Conservation (phyloP, 2,797 vertebrate genomes). For the Mus minutoides region DNA sequence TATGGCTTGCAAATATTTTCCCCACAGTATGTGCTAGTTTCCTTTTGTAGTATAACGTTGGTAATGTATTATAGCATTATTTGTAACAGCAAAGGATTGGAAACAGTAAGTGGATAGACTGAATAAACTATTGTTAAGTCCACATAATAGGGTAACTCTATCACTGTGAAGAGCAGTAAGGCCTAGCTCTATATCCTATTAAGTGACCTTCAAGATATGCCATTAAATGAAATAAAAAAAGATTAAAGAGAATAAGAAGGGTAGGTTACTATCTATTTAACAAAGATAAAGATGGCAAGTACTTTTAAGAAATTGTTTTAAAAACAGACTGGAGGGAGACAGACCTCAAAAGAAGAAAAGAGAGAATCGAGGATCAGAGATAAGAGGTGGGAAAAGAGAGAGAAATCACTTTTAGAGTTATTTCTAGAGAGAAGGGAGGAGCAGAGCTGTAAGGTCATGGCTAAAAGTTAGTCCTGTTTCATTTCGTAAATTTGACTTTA, state of each 20-base stretch:
- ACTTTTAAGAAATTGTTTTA: slow-evolving; percentile 36
- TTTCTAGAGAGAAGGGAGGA: not conserved
- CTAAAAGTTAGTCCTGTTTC: not conserved
- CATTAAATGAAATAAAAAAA: not conserved
- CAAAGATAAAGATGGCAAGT: not conserved
- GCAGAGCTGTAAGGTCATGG: not conserved
- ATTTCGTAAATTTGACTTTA: slow-evolving; percentile 46
- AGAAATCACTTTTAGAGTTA: not conserved
- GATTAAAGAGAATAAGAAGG: not conserved
- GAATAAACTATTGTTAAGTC: slow-evolving; percentile 3
- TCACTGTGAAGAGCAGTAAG: not conserved
- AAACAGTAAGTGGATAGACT: not conserved
- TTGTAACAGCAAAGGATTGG: slow-evolving; percentile 19
- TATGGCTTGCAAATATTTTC: not conserved
- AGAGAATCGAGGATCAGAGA: not conserved
- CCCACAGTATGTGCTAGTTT: not conserved
- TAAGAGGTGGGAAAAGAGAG: not conserved
- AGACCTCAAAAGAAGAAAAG: not conserved
- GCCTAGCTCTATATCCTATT: not conserved
- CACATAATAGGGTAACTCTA: not conserved
- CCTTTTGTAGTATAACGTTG: slow-evolving; percentile 29
- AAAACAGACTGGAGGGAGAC: not conserved
- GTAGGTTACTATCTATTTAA: slow-evolving; percentile 11
- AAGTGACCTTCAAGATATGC: not conserved
- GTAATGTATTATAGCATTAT: slow-evolving; percentile 10